A percentile compares a stretch with the other conserved stretches of the same genome.
These are phyloP conservation scores for Atlantisia rogersi DNA, from an alignment of 2,113 vertebrate species.

Conservation along the genomic window DNA sequence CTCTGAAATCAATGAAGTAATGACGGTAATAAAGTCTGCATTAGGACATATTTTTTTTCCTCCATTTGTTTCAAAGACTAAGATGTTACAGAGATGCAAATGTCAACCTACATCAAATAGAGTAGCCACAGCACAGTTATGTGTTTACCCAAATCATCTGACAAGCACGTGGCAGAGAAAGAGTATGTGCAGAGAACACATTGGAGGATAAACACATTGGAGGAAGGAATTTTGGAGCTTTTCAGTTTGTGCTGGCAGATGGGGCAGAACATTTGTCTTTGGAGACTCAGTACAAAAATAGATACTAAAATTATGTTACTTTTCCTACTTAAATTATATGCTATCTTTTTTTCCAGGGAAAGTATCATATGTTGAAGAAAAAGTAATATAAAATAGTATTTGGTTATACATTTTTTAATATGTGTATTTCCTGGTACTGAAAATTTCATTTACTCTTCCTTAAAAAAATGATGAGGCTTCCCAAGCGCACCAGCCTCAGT, in stretches of 20 bases:
- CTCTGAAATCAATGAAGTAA: constrained; percentile 36
- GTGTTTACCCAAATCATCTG: not conserved
- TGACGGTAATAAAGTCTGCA: not conserved
- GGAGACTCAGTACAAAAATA: constrained; percentile 30
- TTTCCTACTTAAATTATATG: constrained; percentile 34
- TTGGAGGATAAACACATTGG: not conserved
- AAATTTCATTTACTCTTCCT: not conserved
- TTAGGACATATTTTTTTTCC: not conserved
- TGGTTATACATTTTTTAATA: not conserved
- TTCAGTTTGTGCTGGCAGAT: constrained; percentile 21
- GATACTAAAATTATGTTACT: constrained; percentile 3
- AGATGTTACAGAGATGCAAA: constrained; percentile 3
- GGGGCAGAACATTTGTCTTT: constrained; percentile 22
- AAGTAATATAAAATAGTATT: constrained; percentile 14
- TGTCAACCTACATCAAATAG: constrained; percentile 30
- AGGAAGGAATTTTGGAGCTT: not conserved
- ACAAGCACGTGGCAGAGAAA: not conserved
- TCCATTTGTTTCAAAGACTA: constrained; percentile 20
- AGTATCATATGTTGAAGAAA: not conserved
- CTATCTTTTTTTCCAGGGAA: not conserved
- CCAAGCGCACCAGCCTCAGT: not conserved
- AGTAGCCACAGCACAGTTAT: constrained; percentile 34
- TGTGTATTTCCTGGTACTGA: not conserved
- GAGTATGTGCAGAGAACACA: not conserved
- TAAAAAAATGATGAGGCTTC: not conserved